Evolutionary conservation across 2,797 vertebrate species (phyloP).

Genomic region (Botia almorhae): DNA sequence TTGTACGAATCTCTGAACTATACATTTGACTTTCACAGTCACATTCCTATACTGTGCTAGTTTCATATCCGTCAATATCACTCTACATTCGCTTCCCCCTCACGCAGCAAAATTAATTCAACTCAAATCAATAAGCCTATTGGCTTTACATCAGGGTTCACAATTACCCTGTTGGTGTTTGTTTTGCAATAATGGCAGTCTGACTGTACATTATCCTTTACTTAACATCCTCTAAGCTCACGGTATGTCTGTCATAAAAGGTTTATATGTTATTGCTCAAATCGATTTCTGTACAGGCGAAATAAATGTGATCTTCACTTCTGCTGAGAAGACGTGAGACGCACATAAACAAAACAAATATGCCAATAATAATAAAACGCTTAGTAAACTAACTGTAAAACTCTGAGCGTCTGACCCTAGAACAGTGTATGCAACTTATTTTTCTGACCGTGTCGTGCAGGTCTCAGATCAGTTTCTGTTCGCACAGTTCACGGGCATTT

Average conservation of each 20-base stretch:
- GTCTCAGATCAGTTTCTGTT: not conserved
- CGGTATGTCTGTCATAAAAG: not conserved
- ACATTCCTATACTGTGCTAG: no score
- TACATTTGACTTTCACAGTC: no score
- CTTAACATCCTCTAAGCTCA: not conserved
- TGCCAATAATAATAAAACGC: slow-evolving; percentile 1
- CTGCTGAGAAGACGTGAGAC: not conserved
- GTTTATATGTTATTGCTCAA: not conserved
- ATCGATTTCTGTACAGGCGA: not conserved
- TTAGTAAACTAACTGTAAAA: not conserved
- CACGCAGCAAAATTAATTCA: not conserved
- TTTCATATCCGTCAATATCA: not conserved
- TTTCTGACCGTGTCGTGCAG: not conserved
- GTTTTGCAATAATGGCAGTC: not conserved
- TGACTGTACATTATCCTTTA: not conserved
- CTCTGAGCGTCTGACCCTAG: not conserved
- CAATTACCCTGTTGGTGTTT: not conserved
- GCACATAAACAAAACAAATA: not conserved
- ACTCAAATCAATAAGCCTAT: slow-evolving; percentile 1
- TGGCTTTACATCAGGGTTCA: not conserved
- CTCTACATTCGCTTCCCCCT: not conserved
- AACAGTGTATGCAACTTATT: not conserved
- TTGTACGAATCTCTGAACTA: not conserved
- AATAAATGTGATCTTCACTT: not conserved
- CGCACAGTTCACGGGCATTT: slow-evolving; percentile 3